Evolutionary conservation across 23 tunicate species (phyloP), one percentile per base, ranked within the genome.

Genomic region (Trididemnum clinides): DNA sequence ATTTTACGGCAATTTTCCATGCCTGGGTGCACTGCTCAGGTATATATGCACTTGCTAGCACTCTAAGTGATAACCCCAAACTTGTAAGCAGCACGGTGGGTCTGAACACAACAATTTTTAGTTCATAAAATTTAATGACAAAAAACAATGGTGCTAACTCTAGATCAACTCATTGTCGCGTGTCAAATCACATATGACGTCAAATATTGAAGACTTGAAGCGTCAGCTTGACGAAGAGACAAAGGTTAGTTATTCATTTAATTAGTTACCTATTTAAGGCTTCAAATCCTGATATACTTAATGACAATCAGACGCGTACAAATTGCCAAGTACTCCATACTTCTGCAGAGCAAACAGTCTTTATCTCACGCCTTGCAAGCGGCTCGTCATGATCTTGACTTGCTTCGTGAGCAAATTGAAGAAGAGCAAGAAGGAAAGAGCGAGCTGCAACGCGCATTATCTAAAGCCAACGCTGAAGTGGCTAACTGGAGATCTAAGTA

Each of bases 361-460:
- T 44, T 93, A 33, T 64, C 82, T 19, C 98, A 93, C 82, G 98
- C 98, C 71, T 84, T 93, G 30, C 98, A 93, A 88, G 98, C 98
- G 37, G 98, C 98, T 27, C 93, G 98, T 25, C 98, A 93, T 84
- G 98, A 93, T 51, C 90, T 93, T 27, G 98, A 93, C 58, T 81
- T 93, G 27, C 88, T 93, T 62, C 86, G 98, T 19, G 98, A 93
- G 83, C 98, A 93, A 75, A 90, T 93, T 29, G 98, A 93, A 59
- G 98, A 93, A 57, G 98, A 93, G 78, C 98, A 93, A 64, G 98
- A 93, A 72, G 98, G 98, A 32, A 93, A 93, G 50, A 84, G 93
- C 44, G 98, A 93, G 50, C 77, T 93, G 26, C 98, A 93, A 82
- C 70, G 98, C 57, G 98, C 98, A 29, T 78, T 93, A 19, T 88